Conservation (phyloP, 2,113 vertebrate species). For the Sylvietta virens region DNA sequence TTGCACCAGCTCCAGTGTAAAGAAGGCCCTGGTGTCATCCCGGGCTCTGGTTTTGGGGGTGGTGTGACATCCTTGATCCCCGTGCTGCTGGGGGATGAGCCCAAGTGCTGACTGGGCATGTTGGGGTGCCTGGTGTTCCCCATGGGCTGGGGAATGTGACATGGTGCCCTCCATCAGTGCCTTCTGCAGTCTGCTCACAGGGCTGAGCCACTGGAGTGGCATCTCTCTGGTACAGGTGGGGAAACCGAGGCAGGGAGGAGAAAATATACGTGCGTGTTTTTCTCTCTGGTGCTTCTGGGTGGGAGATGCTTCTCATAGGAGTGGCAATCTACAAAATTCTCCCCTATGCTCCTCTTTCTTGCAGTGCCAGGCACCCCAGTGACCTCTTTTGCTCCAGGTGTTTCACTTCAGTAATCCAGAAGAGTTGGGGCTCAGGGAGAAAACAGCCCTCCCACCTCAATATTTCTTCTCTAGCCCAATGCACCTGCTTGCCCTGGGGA, state of each 20-base stretch:
- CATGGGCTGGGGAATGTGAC: accelerated
- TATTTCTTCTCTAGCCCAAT: background rate
- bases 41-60: background rate
- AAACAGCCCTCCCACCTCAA: accelerated
- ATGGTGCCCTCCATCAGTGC: background rate
- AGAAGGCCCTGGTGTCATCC: background rate
- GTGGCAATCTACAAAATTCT: background rate
- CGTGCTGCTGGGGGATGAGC: background rate
- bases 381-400: background rate
- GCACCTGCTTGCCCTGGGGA: accelerated
- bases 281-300: background rate
- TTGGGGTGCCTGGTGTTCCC: background rate
- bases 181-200: background rate
- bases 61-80: background rate
- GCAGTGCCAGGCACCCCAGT: too few relatives aligned
- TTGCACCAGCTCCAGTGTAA: background rate
- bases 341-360: background rate
- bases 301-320: background rate
- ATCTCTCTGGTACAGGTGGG: background rate
- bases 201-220: background rate
- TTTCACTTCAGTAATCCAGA: background rate
- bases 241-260: background rate
- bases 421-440: background rate
- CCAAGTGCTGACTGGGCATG: accelerated
- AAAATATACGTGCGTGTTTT: background rate